Conservation (phyloP, 1,140 invertebrate genomes). For the Drosophila funebris region DNA sequence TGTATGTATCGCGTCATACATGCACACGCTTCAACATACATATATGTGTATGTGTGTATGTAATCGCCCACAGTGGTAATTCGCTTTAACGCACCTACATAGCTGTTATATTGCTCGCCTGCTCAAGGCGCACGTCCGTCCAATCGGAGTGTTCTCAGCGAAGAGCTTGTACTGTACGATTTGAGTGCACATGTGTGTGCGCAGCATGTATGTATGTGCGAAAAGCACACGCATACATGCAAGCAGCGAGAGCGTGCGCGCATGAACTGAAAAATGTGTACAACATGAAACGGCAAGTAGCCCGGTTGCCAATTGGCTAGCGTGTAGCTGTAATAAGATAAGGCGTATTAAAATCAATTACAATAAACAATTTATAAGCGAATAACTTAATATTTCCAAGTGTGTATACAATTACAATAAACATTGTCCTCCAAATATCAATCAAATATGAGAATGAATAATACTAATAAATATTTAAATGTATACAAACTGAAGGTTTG, state of each 20-base stretch:
- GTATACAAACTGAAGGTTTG: background rate
- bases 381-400: background rate
- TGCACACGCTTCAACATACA: slow-evolving; percentile 9
- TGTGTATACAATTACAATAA: background rate
- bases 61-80: slow-evolving; percentile 11
- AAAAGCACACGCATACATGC: slow-evolving; percentile 20
- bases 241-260: slow-evolving; percentile 39
- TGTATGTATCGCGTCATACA: slow-evolving; percentile 36
- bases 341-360: slow-evolving; percentile 1
- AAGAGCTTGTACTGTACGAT: slow-evolving; percentile 28
- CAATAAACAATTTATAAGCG: slow-evolving; percentile 1
- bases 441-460: background rate
- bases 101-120: background rate
- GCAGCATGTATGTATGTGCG: slow-evolving; percentile 6
- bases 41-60: background rate
- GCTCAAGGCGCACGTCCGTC: background rate
- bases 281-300: slow-evolving; percentile 26
- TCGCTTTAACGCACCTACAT: background rate
- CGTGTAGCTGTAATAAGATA: slow-evolving; percentile 9
- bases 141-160: slow-evolving; percentile 10
- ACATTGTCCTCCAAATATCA: too few species aligned
- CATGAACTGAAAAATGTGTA: slow-evolving; percentile 55
- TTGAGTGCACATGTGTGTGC: background rate
- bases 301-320: slow-evolving; percentile 42
- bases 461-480: background rate